These are phyloP conservation scores for Okamejei kenojei DNA, from an alignment of 2,797 vertebrate species.

Conservation along the genomic window DNA sequence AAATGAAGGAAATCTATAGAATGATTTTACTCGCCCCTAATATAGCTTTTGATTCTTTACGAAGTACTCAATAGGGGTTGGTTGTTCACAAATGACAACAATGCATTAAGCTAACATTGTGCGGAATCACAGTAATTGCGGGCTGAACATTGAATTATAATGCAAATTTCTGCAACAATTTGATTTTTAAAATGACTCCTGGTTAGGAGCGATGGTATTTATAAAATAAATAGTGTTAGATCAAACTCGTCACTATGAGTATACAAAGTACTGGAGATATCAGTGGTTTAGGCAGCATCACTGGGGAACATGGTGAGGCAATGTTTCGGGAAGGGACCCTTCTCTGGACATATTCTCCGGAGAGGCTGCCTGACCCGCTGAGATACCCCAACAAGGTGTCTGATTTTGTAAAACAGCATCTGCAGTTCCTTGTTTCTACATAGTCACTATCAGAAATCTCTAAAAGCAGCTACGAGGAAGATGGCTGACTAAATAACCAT, in stretches of 20 bases:
- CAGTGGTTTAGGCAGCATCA: too few relatives aligned
- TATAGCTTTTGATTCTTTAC: neutral
- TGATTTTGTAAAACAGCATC: too few relatives aligned
- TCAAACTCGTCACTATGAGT: neutral
- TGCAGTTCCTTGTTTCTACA: too few relatives aligned
- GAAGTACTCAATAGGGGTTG: neutral
- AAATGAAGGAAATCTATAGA: neutral
- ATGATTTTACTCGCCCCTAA: neutral
- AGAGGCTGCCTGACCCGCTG: too few relatives aligned
- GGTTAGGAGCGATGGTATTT: neutral
- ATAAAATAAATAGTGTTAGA: neutral
- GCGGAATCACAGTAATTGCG: neutral
- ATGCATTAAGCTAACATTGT: neutral
- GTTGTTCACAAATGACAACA: neutral
- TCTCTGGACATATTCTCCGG: too few relatives aligned
- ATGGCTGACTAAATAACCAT: too few relatives aligned
- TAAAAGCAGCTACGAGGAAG: too few relatives aligned
- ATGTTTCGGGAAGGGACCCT: too few relatives aligned
- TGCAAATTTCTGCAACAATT: neutral
- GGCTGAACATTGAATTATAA: neutral
- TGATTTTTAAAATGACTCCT: neutral
- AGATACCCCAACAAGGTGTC: too few relatives aligned
- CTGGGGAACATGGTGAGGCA: too few relatives aligned
- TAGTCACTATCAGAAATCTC: too few relatives aligned
- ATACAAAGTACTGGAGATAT: neutral